Conservation (phyloP, 2,888 invertebrate genomes). For the Griposia aprilina region DNA sequence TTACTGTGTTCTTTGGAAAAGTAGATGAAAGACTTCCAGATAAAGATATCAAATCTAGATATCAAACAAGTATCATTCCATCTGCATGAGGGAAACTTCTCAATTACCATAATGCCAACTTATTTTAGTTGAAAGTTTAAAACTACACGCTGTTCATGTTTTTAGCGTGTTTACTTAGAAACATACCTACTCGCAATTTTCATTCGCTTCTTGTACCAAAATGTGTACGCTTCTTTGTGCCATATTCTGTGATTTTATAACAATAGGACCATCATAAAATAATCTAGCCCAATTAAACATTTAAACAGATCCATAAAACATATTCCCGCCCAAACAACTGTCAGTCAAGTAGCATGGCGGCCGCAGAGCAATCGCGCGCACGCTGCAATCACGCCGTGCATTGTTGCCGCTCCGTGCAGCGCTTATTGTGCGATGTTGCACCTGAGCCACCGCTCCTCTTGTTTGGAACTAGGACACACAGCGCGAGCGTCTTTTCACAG, state of each 20-base stretch:
- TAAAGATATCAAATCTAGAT: background rate
- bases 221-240: background rate
- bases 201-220: background rate
- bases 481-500: constrained; percentile 85
- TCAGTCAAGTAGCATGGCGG: constrained; percentile 71
- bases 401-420: constrained; percentile 77
- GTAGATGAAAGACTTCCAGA: background rate
- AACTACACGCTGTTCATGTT: background rate
- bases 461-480: constrained; percentile 87
- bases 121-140: background rate
- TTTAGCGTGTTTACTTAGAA: background rate
- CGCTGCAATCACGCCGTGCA: constrained; percentile 70
- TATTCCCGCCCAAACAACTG: constrained; percentile 64
- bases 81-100: background rate
- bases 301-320: constrained; percentile 23
- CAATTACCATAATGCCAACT: too few relatives aligned
- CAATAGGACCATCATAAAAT: background rate
- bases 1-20: background rate
- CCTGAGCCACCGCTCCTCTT: constrained; percentile 84
- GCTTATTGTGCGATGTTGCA: constrained; percentile 79
- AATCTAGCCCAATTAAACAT: constrained; percentile 14
- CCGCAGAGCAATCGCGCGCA: constrained; percentile 73
- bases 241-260: background rate
- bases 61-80: background rate
- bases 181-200: background rate